Percentiles rank a stretch among this genome's conserved stretches.
Conservation (phyloP, 2,888 invertebrate genomes). For the Caenorhabditis sulstoni region DNA sequence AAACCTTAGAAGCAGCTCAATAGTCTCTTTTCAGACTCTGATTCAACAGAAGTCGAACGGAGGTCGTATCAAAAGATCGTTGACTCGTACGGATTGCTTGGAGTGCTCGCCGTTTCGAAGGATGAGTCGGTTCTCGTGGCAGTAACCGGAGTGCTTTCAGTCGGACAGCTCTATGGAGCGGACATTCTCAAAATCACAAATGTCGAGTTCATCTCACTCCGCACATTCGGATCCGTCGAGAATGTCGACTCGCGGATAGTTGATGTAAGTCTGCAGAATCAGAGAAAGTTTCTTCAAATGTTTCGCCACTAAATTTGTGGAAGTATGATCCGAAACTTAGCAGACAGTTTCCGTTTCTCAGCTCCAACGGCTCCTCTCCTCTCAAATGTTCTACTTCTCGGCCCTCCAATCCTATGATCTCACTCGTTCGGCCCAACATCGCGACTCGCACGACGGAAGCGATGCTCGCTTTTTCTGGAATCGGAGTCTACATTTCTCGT, state of each 20-base stretch:
- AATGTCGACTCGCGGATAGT: slow-evolving; percentile 71
- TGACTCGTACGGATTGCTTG: slow-evolving; percentile 96
- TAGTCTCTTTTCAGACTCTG: slow-evolving; percentile 85
- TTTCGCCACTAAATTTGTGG: too few species aligned
- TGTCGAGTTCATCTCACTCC: slow-evolving; percentile 76
- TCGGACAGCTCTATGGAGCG: slow-evolving; percentile 94
- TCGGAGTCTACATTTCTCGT: slow-evolving; percentile 93
- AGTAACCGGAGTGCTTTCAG: slow-evolving; percentile 95
- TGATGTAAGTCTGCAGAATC: slow-evolving; percentile 75
- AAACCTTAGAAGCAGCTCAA: too few species aligned
- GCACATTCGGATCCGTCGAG: slow-evolving; percentile 66
- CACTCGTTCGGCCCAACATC: slow-evolving; percentile 93
- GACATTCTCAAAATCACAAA: slow-evolving; percentile 87
- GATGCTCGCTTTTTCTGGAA: slow-evolving; percentile 99
- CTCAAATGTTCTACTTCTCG: slow-evolving; percentile 98
- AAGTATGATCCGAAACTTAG: too few species aligned
- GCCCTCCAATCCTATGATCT: slow-evolving; percentile 87
- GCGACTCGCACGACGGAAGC: slow-evolving; percentile 87
- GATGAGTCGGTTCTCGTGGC: slow-evolving; percentile 91
- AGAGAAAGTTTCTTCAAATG: too few species aligned
- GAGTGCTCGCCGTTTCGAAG: slow-evolving; percentile 87
- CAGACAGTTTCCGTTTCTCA: too few species aligned
- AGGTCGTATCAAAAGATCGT: slow-evolving; percentile 92
- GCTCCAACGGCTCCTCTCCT: slow-evolving; percentile 90
- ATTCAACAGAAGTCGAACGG: slow-evolving; percentile 92